phyloP scores from a whole-genome alignment of 2,888 invertebrate species.

The Cyaniris semiargus region DNA sequence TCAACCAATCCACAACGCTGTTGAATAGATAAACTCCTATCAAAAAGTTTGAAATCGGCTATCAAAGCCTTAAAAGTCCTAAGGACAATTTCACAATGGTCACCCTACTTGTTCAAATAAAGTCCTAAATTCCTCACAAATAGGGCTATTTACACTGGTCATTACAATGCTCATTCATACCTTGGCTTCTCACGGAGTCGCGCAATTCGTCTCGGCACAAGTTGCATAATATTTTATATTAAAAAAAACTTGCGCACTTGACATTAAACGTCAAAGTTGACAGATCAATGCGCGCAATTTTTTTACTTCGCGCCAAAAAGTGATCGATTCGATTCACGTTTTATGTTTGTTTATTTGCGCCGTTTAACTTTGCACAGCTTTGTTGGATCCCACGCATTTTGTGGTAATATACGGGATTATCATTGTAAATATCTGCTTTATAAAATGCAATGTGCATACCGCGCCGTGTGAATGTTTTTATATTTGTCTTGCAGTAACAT shows the following conservation, averaged over 20 bases:
- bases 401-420: background rate
- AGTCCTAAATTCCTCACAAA: slow-evolving; percentile 59
- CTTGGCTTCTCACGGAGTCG: slow-evolving; percentile 60
- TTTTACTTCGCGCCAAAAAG: slow-evolving; percentile 49
- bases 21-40: background rate
- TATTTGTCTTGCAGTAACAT: background rate
- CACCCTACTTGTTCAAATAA: slow-evolving; percentile 45
- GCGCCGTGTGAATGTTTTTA: background rate
- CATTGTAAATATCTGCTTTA: background rate
- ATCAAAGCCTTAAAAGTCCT: background rate
- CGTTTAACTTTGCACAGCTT: slow-evolving; percentile 55
- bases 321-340: slow-evolving; percentile 73
- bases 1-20: too few species aligned
- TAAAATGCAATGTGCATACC: background rate
- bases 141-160: slow-evolving; percentile 70
- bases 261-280: slow-evolving; percentile 40
- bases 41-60: background rate
- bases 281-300: slow-evolving; percentile 42
- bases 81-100: background rate
- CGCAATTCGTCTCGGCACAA: slow-evolving; percentile 59
- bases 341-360: slow-evolving; percentile 66
- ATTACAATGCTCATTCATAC: slow-evolving; percentile 72
- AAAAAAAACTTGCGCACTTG: slow-evolving; percentile 43
- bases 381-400: slow-evolving; percentile 61
- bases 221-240: slow-evolving; percentile 51